Conservation (phyloP, 2,113 vertebrate species). For the Meles meles region DNA sequence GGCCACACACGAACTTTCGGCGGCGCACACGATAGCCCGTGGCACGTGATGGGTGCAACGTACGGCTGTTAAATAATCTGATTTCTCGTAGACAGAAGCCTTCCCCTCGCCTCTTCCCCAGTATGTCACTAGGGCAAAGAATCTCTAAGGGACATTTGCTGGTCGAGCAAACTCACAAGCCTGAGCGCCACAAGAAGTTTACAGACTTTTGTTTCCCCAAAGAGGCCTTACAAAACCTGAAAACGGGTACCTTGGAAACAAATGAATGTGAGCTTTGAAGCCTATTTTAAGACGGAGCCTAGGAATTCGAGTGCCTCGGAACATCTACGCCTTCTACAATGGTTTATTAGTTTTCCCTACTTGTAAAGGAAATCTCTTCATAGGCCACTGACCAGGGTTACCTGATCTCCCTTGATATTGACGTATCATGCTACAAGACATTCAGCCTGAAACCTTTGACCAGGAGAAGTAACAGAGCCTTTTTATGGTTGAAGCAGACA, state of each 20-base stretch:
- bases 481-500: constrained; percentile 45
- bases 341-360: constrained; percentile 74
- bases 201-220: constrained; percentile 39
- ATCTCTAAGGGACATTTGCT: not conserved
- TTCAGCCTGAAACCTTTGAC: constrained; percentile 71
- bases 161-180: constrained; percentile 6
- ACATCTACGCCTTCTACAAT: constrained; percentile 38
- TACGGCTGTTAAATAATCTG: not conserved
- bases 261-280: constrained; percentile 64
- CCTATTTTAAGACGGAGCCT: constrained; percentile 59
- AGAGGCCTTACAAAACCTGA: constrained; percentile 42
- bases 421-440: constrained; percentile 73
- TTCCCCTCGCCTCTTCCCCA: not conserved
- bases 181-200: not conserved
- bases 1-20: not conserved
- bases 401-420: constrained; percentile 73
- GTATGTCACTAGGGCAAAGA: not conserved
- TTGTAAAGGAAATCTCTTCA: constrained; percentile 80
- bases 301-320: constrained; percentile 56
- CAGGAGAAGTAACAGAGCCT: constrained; percentile 60
- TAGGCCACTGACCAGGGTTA: constrained; percentile 72
- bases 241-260: constrained; percentile 49
- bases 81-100: not conserved
- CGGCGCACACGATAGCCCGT: too few species aligned
- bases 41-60: too few species aligned